Evolutionary conservation across 2,888 invertebrate species (phyloP).

Genomic region (Yponomeuta sedellus): DNA sequence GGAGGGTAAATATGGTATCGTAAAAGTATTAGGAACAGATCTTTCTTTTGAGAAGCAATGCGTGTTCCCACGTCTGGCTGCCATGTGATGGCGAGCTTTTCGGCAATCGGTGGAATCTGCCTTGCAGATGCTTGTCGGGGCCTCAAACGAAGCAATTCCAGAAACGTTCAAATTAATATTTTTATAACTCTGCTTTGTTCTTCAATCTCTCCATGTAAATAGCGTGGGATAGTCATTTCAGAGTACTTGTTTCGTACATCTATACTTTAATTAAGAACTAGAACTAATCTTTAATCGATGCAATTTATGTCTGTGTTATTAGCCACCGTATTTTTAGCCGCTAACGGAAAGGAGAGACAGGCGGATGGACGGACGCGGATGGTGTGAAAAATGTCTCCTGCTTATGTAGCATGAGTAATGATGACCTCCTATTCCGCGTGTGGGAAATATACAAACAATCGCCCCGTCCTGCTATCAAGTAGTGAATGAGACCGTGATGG

Average conservation of each 20-base stretch:
- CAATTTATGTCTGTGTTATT: too few relatives aligned
- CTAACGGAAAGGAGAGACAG: constrained; percentile 2
- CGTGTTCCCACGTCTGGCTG: constrained; percentile 17
- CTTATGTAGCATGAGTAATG: neutral
- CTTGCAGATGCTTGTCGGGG: constrained; percentile 59
- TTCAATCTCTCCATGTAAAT: too few relatives aligned
- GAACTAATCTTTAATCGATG: too few relatives aligned
- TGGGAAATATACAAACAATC: too few relatives aligned
- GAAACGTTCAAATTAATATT: constrained; percentile 36
- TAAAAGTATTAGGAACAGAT: constrained; percentile 40
- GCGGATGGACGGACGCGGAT: constrained; percentile 3
- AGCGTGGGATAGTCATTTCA: too few relatives aligned
- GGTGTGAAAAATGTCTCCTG: neutral
- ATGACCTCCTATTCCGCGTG: too few relatives aligned
- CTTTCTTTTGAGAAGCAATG: constrained; percentile 53
- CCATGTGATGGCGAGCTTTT: constrained; percentile 66
- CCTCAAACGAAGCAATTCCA: constrained; percentile 55
- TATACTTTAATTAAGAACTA: too few relatives aligned
- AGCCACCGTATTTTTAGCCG: too few relatives aligned
- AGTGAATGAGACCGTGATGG: too few relatives aligned
- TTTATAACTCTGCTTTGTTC: constrained; percentile 3
- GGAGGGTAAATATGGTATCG: constrained; percentile 25
- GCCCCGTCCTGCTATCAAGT: too few relatives aligned
- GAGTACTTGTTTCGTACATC: too few relatives aligned
- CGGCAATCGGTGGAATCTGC: constrained; percentile 61